Evolutionary conservation across 2,888 invertebrate species (phyloP), one percentile per base, ranked within the genome.

Genomic region (Agelastica alni): DNA sequence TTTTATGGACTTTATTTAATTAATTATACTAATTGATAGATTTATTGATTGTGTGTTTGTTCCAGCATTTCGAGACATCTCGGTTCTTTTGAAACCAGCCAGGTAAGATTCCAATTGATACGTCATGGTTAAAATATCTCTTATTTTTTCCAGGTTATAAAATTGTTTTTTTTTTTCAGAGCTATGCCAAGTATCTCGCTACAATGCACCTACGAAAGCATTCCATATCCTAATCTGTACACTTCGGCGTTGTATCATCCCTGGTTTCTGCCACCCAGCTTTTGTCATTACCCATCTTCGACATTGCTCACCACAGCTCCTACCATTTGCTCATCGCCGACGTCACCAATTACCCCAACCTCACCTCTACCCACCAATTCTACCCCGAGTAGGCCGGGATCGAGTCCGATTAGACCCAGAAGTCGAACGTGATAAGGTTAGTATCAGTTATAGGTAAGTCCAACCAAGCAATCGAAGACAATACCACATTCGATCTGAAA

Each of bases 371-470:
- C 49, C 14, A 9, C 49, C 14, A 9, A 49, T 10, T 46, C 46
- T 46, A 49, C 49, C 6, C 49, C 49, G 28, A 26, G 30, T 17
- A 48, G 48, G 41, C 39, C 44, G 17, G 41, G 43, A 37, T 51
- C 49, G 42, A 44, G 55, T 16, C 58, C 55, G 5, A 47, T 63
- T 9, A 58, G 60, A 44, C 62, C 63, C 14, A 59, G 63, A 51
- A 71, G 71, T 62, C 64, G 68, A 62, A 64, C 70, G 67, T 71
- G 70, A 72, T 68, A 56, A 63, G 66, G 70, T 70, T 64, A 66
- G 9, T 12, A 48, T 26, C 26, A 7, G 26, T 26, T n/a, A n/a
- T n/a, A n/a, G n/a, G n/a, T n/a, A n/a, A n/a, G n/a, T n/a, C n/a
- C n/a, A n/a, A n/a, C n/a, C n/a, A n/a, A n/a, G n/a, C n/a, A n/a